Evolutionary conservation across 2,113 vertebrate species (phyloP), one percentile per base, ranked within the genome.

Genomic region (Butorides virescens): DNA sequence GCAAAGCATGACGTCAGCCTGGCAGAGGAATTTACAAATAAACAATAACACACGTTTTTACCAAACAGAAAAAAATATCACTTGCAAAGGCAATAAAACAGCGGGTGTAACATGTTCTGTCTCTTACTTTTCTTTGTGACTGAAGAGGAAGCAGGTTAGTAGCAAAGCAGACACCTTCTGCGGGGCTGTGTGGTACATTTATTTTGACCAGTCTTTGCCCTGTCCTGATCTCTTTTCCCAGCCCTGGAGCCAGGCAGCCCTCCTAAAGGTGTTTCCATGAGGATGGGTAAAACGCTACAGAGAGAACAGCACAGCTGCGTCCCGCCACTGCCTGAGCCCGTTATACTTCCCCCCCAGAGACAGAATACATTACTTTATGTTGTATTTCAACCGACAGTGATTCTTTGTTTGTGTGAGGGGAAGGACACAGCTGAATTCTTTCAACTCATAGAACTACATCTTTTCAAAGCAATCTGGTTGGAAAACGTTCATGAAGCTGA

Each of bases 1-100:
- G 83, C 37, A 91, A 32, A 92, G 76, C 70, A 91, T 93, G 92
- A 95, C 88, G 89, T 97, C 93, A 96, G 66, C 46, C 77, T 91
- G 79, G 88, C 88, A 90, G 61, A 91, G 65, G 84, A 94, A 92
- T 94, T 90, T 58, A 63, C 88, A 96, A 97, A 96, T 88, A 96
- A 96, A 93, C 78, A 96, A 61, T 82, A 93, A 70, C n/a, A 92
- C 82, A 72, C 47, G 47, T 90, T 96, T 93, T 96, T 90, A 86
- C 58, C 73, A 93, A 93, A 88, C 36, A 82, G 56, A 86, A 85
- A 88, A 93, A 93, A 86, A 75, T 53, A 76, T 36, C 58, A 62
- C 65, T 94, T 80, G 34, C 56, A 85, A 90, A 88, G 65, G 53
- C 62, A 93, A 75, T 83, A 90, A 90, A 84, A 74, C 56, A 74